Base-by-base conservation (phyloP, 2,797 vertebrate genomes). In the Percopsis omiscomaycus region DNA sequence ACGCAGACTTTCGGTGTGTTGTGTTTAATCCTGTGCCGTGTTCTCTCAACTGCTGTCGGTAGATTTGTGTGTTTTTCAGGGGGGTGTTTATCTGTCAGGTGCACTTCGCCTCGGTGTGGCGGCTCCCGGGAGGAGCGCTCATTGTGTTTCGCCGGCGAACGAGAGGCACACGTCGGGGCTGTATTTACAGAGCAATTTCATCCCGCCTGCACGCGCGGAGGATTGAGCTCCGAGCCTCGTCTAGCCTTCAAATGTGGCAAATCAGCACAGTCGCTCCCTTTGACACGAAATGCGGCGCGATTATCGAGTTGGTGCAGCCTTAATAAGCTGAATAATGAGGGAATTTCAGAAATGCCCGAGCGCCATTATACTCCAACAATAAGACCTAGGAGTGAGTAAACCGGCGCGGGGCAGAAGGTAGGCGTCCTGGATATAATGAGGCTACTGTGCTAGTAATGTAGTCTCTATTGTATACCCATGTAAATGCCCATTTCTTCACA, bases 291-390 rank as follows among this genome's bases (percentile, higher is more conserved):
- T 79, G 92, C 87, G 69, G 94, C 87, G 82, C 92, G 94, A 94
- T 96, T 94, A 96, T 95, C 90, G 95, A 95, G 94, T 91, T 92
- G 92, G 91, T 90, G 92, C 93, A 93, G 94, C 95, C 95, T 96
- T 98, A 98, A 98, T 97, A 96, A 95, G 94, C 93, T 93, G 95
- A 96, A 98, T 98, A 99, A 99, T 96, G 95, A 96, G 96, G 93
- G 96, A 96, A 97, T 96, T 95, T 98, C 94, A 96, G 92, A 95
- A 96, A 97, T 96, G 94, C 95, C 94, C 94, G 86, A 92, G 93
- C 86, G 92, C 94, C 93, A 96, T 98, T 97, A 96, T 95, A 93
- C 90, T 88, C 89, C 93, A 94, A 98, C 97, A 99, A 98, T 98
- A 93, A 95, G 94, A 94, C 93, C 94, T 92, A 93, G 94, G 94